These are phyloP conservation scores for Sinotaia quadrata DNA, from an alignment of 2,888 invertebrate genomes.

Conservation along the genomic window DNA sequence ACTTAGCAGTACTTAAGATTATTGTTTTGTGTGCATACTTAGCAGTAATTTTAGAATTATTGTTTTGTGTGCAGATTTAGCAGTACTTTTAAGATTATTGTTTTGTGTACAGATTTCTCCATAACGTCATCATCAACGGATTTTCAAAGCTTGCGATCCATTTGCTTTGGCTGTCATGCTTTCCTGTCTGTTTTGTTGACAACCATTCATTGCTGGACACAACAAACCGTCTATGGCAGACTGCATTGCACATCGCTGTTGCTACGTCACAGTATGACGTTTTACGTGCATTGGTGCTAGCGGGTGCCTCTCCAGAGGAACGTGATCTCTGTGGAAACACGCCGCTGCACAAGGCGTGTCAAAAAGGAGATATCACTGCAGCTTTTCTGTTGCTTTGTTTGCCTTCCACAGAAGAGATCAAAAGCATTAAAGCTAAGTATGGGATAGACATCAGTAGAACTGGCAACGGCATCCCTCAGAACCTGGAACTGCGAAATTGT, in stretches of 20 bases:
- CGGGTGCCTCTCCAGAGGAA: slow-evolving; percentile 19
- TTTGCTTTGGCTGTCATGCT: slow-evolving; percentile 75
- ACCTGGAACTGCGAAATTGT: slow-evolving; percentile 87
- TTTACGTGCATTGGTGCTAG: slow-evolving; percentile 24
- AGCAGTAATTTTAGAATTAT: too few relatives aligned
- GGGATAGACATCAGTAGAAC: slow-evolving; percentile 72
- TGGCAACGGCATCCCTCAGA: slow-evolving; percentile 74
- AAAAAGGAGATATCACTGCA: slow-evolving; percentile 6
- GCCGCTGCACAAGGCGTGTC: slow-evolving; percentile 32
- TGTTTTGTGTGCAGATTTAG: too few relatives aligned
- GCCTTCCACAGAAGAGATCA: slow-evolving; percentile 46
- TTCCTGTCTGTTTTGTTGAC: slow-evolving; percentile 10
- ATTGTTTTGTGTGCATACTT: too few relatives aligned
- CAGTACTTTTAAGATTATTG: too few relatives aligned
- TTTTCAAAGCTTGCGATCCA: slow-evolving; percentile 82
- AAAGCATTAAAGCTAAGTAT: slow-evolving; percentile 46
- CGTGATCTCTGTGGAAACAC: slow-evolving; percentile 30
- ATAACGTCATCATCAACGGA: slow-evolving; percentile 84
- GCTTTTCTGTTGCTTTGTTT: slow-evolving; percentile 19
- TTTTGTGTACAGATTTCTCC: slow-evolving; percentile 88
- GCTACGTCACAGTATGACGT: slow-evolving; percentile 15
- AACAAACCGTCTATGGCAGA: slow-evolving; percentile 25
- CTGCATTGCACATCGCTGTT: slow-evolving; percentile 31
- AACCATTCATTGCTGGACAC: slow-evolving; percentile 14
- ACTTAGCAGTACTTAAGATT: too few relatives aligned